Base-by-base conservation (phyloP, 2,888 invertebrate species). In the Podabrus alpinus region DNA sequence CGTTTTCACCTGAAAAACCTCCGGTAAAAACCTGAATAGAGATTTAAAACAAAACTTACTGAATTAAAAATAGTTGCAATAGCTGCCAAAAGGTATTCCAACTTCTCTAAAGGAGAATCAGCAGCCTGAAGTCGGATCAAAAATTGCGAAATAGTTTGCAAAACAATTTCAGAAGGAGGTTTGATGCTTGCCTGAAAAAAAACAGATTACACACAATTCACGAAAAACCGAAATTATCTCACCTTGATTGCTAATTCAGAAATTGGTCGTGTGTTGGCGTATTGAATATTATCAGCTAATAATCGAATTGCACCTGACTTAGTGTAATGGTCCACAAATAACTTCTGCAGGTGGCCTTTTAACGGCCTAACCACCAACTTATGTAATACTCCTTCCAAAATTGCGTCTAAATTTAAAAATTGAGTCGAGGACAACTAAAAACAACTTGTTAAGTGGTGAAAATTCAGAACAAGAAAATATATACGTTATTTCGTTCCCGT, bases 341-440 rank as follows among this genome's bases (percentile, higher is more conserved):
- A 89, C 80, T 92, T 90, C 85, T 96, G 95, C 77, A 97, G 91
- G 83, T 95, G 94, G 75, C 93, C 92, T 78, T 96, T 93, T 78
- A 97, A 88, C 9, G 97, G 97, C 71, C 93, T 89, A 45, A 98
- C 94, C 21, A 98, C 95, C 81, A 98, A 89, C 80, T 95, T 93
- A 88, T 97, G 97, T 91, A 99, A 94, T 77, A 98, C 97, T 75
- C 95, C 94, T 88, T 99, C 98, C 81, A 98, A 88, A 81, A 98
- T 97, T 72, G 97, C 95, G 86, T 99, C 98, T 86, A 98, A 90
- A 89, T 98, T 98, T 83, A 98, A 90, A 86, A 98, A 97, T 87
- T 98, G 97, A 77, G 95, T 95, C 2, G 95, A 89, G 85, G 94
- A 95, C 73, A 98, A 89, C 90, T 94, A 89, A 2, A 88, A 86